Percentiles rank a stretch among this genome's conserved stretches.
phyloP scores from a whole-genome alignment of 2,113 vertebrate species.

The Machaerirhynchus nigripectus region DNA sequence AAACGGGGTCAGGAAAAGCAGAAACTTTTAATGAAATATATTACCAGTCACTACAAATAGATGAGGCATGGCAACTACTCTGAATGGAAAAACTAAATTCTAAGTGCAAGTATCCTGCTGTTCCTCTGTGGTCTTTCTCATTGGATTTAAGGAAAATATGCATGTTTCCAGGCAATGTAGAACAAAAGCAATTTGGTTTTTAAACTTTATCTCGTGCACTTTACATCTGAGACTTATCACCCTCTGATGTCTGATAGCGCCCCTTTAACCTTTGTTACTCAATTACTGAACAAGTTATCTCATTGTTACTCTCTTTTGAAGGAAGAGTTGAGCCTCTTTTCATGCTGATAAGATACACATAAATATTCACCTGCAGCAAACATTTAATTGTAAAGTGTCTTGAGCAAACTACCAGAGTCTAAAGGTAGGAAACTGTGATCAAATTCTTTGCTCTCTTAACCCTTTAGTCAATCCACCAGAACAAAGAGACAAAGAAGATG shows the following conservation, averaged over 20 bases:
- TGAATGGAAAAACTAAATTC: neutral
- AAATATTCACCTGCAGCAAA: slow-evolving; percentile 60
- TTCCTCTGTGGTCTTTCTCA: neutral
- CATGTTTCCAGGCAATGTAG: neutral
- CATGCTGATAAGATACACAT: slow-evolving; percentile 61
- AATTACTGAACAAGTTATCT: slow-evolving; percentile 54
- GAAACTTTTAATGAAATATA: neutral
- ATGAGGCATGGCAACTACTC: neutral
- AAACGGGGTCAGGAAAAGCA: neutral
- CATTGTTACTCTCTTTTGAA: slow-evolving; percentile 55
- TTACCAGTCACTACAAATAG: neutral
- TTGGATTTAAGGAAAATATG: neutral
- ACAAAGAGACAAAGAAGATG: neutral
- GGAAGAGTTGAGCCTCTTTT: slow-evolving; percentile 61
- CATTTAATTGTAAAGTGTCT: slow-evolving; percentile 51
- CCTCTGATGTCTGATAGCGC: slow-evolving; percentile 44
- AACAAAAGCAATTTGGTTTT: slow-evolving; percentile 6
- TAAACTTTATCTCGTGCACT: slow-evolving; percentile 37
- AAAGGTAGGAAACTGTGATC: slow-evolving; percentile 41
- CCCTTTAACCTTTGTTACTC: slow-evolving; percentile 63
- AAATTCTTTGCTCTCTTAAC: slow-evolving; percentile 34
- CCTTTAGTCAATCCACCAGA: slow-evolving; percentile 31
- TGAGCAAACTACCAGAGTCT: slow-evolving; percentile 53
- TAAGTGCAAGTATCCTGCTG: neutral
- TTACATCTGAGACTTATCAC: slow-evolving; percentile 60